Evolutionary conservation across 2,113 vertebrate genomes (phyloP).

Genomic region (Lepisosteus oculatus): DNA sequence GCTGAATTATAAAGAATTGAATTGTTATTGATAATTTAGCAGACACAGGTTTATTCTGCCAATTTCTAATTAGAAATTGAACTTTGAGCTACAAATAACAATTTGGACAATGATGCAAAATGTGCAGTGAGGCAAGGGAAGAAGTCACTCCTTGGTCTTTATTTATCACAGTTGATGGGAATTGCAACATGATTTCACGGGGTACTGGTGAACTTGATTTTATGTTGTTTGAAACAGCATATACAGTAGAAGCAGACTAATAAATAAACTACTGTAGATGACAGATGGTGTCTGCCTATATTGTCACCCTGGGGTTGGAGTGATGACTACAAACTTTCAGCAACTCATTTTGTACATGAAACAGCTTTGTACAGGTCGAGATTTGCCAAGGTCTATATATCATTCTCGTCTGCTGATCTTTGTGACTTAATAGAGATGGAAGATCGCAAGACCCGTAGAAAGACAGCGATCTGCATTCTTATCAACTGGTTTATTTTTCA

Average conservation of each 20-base stretch:
- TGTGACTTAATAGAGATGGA: background rate
- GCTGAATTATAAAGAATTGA: too few species aligned
- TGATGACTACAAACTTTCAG: conserved; percentile 64
- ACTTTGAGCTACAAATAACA: too few species aligned
- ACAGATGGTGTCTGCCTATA: conserved; percentile 56
- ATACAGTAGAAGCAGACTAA: background rate
- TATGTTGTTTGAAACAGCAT: background rate
- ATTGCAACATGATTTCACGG: too few species aligned
- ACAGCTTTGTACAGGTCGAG: conserved; percentile 45
- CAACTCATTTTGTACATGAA: conserved; percentile 50
- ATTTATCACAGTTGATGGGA: too few species aligned
- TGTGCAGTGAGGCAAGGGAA: too few species aligned
- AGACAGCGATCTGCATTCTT: background rate
- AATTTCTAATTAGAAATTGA: too few species aligned
- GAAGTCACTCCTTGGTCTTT: too few species aligned
- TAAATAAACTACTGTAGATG: background rate
- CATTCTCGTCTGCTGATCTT: too few species aligned
- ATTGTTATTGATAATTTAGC: too few species aligned
- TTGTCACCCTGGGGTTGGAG: conserved; percentile 59
- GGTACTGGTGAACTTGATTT: too few species aligned
- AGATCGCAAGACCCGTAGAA: background rate
- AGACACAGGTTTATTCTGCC: too few species aligned
- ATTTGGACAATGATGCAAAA: too few species aligned
- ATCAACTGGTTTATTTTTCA: background rate
- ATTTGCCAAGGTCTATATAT: conserved; percentile 33